These are phyloP conservation scores for Eubucco bourcierii DNA, from an alignment of 2,113 vertebrate species.

Conservation along the genomic window DNA sequence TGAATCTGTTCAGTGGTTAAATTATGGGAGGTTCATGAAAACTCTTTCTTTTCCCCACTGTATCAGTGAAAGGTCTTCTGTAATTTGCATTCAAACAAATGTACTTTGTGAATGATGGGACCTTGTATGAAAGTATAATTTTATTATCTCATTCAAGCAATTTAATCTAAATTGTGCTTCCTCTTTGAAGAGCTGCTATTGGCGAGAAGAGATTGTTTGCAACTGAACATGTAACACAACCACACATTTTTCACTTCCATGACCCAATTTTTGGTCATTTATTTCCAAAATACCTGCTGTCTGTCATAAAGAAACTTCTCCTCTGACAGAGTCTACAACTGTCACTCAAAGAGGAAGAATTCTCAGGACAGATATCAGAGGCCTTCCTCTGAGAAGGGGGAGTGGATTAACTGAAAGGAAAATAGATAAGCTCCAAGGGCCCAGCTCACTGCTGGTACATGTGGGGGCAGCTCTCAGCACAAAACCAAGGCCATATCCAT, in stretches of 20 bases:
- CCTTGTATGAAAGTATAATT: neutral
- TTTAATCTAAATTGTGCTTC: neutral
- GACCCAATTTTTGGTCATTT: neutral
- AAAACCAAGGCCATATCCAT: neutral
- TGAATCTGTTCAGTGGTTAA: conserved; percentile 22
- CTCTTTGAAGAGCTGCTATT: neutral
- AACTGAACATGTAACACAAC: neutral
- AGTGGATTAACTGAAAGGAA: neutral
- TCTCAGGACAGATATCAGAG: neutral
- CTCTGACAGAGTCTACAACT: neutral
- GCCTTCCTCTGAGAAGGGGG: neutral
- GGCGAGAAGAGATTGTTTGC: neutral
- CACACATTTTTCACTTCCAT: neutral
- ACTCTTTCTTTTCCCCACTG: conserved; percentile 37
- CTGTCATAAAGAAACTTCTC: neutral
- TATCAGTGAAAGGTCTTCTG: conserved; percentile 34
- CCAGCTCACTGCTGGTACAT: neutral
- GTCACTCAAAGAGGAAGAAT: neutral
- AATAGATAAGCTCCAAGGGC: neutral
- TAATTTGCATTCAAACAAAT: conserved; percentile 42
- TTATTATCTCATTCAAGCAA: neutral
- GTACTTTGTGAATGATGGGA: neutral
- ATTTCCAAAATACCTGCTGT: conserved; percentile 8
- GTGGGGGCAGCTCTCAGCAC: neutral
- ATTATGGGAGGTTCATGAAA: conserved; percentile 19